These are phyloP conservation scores for Pempheris klunzingeri DNA, from an alignment of 2,797 vertebrate genomes.

Conservation along the genomic window DNA sequence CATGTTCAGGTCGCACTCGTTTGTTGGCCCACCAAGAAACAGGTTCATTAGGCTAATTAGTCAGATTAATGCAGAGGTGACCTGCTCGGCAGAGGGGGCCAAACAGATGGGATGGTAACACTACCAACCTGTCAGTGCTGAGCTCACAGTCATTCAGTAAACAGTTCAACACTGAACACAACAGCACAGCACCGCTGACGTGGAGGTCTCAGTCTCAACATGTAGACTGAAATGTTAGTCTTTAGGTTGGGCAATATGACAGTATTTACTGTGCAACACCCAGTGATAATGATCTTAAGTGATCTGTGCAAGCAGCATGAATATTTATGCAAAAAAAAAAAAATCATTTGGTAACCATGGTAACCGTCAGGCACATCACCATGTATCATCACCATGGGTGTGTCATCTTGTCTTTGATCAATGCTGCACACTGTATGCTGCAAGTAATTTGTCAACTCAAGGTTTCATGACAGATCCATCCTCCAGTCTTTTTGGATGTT, in stretches of 20 bases:
- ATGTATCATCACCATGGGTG: too few relatives aligned
- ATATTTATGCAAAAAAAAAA: not conserved
- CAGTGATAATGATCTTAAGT: too few relatives aligned
- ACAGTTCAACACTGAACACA: conserved; percentile 47
- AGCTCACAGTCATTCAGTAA: conserved; percentile 49
- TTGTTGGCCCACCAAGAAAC: conserved; percentile 71
- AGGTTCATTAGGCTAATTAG: conserved; percentile 75
- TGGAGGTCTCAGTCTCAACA: not conserved
- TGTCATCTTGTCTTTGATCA: too few relatives aligned
- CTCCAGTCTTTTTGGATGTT: too few relatives aligned
- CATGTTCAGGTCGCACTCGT: conserved; percentile 59
- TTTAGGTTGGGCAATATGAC: too few relatives aligned
- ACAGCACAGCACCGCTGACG: not conserved
- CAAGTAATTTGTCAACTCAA: too few relatives aligned
- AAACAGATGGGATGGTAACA: conserved; percentile 70
- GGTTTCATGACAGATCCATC: too few relatives aligned
- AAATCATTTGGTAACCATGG: not conserved
- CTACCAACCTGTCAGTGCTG: conserved; percentile 58
- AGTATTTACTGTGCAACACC: not conserved
- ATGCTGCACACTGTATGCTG: too few relatives aligned
- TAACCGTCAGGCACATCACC: too few relatives aligned
- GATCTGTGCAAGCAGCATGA: not conserved
- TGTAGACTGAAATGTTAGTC: too few relatives aligned
- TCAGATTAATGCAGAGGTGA: conserved; percentile 70
- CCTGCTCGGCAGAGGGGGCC: conserved; percentile 50